Base-by-base conservation (phyloP, 2,797 vertebrate genomes). In the Denticeps clupeoides region DNA sequence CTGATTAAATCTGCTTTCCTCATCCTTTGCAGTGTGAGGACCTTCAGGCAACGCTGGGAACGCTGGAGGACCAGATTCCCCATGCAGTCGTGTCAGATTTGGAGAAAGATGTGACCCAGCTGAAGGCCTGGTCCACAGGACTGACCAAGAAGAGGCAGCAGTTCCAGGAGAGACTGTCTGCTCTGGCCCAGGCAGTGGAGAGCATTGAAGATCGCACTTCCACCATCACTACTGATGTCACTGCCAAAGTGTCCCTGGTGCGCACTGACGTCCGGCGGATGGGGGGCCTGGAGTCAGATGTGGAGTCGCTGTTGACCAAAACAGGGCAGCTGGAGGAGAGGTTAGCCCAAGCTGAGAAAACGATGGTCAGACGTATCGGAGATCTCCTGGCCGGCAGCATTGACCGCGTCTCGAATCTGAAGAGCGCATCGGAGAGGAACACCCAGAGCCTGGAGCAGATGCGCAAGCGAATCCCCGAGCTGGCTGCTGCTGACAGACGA, bases 201-300 rank as follows among this genome's bases (percentile, higher is more conserved):
- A 79, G 68, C 2, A 68, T 79, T 1, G 81, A 93, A 51, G 77
- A 81, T 18, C 86, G 73, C 1, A 76, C 84, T 28, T 65, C 73
- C 1, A 72, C 79, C 46, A 68, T 80, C 58, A 65, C 86, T 8
- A 87, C 77, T 55, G 87, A 88, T 1, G 19, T 91, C 2, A 55
- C 64, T 0, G 48, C 82, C 63, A 93, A 82, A 77, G 84, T 93
- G 33, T 74, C 83, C 7, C 75, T 86, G 0, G 81, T 92, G 37
- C 87, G 88, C 68, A 97, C 94, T 2, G 93, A 99, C 3, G 62
- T 96, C 51, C 83, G 94, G 41, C 82, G 94, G 5, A 88, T 96
- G 84, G 89, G 85, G 2, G 94, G 94, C 21, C 75, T 97, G 24
- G 74, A 76, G 53, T 79, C 83, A 0, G 93, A 99, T 58, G 69